These are phyloP conservation scores for Sus cebifrons DNA, from an alignment of 2,797 vertebrate species.

Conservation along the genomic window DNA sequence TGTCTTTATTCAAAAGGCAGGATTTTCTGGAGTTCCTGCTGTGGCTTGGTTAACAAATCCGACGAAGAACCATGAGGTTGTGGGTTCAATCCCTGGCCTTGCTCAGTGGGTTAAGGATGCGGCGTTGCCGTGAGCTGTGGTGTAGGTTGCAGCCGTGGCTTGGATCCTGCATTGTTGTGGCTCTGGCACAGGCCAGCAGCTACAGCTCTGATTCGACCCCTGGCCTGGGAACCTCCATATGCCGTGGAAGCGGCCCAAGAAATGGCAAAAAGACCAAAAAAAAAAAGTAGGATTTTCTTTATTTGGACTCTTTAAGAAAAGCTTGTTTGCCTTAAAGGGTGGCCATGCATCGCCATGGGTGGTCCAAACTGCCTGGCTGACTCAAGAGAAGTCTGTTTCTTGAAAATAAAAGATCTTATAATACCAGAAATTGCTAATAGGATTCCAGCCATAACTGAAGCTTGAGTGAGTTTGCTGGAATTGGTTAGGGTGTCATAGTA, in stretches of 20 bases:
- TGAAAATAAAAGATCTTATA: background rate
- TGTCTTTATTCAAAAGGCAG: constrained; percentile 30
- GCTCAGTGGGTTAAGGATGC: no score
- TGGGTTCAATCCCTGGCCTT: no score
- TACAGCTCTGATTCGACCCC: no score
- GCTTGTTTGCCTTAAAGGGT: background rate
- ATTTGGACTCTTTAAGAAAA: constrained; percentile 4
- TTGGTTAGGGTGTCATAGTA: background rate
- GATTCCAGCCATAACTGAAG: constrained; percentile 10
- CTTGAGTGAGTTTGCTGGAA: constrained; percentile 3
- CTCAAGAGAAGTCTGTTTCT: background rate
- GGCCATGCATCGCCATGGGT: background rate
- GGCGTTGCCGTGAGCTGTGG: no score
- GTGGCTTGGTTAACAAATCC: no score
- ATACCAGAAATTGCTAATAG: constrained; percentile 41
- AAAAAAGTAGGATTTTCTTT: constrained; percentile 13
- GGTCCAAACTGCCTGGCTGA: background rate
- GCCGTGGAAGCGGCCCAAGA: no score
- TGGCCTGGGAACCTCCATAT: no score
- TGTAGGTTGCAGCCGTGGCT: no score
- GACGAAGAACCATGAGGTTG: no score
- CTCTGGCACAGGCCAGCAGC: no score
- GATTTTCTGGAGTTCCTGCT: background rate
- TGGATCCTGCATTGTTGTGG: no score
- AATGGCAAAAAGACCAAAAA: no score